These are phyloP conservation scores for Drosophila pallidifrons DNA, from an alignment of 1,140 invertebrate genomes.

Conservation along the genomic window DNA sequence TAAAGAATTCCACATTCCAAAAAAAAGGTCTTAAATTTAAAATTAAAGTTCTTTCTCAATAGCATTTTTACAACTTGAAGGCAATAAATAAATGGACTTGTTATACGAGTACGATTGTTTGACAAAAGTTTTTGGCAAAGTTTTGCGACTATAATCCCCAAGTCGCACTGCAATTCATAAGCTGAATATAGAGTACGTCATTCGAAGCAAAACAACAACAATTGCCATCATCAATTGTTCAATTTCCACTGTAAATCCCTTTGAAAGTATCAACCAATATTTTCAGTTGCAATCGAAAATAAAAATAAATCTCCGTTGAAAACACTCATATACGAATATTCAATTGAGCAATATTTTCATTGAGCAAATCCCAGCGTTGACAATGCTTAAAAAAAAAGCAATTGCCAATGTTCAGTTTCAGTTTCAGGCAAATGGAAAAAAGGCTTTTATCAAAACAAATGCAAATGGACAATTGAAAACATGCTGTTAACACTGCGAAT, in stretches of 20 bases:
- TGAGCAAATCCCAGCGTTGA: slow-evolving; percentile 36
- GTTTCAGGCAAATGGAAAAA: slow-evolving; percentile 15
- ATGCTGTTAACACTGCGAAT: neutral
- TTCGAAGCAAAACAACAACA: slow-evolving; percentile 2
- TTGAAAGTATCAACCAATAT: slow-evolving; percentile 6
- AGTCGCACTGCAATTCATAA: slow-evolving; percentile 3
- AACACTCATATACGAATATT: slow-evolving; percentile 4
- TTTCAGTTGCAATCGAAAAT: slow-evolving; percentile 14
- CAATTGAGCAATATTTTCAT: slow-evolving; percentile 40
- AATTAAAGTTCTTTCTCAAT: neutral
- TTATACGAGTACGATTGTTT: neutral
- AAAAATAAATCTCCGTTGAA: slow-evolving; percentile 3
- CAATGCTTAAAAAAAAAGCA: slow-evolving; percentile 21
- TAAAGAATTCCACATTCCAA: neutral
- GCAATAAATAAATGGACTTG: neutral
- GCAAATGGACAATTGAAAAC: neutral
- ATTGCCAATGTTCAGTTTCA: slow-evolving; percentile 4
- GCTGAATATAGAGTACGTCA: neutral
- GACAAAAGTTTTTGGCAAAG: neutral
- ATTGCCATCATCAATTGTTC: slow-evolving; percentile 12
- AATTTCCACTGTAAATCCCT: slow-evolving; percentile 11
- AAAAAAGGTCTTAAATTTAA: neutral
- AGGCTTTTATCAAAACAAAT: slow-evolving; percentile 6
- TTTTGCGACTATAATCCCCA: slow-evolving; percentile 5
- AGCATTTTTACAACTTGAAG: neutral